Conservation (phyloP, 92 coral and sea anemone genomes). For the Hydrozoanthus gracilis region DNA sequence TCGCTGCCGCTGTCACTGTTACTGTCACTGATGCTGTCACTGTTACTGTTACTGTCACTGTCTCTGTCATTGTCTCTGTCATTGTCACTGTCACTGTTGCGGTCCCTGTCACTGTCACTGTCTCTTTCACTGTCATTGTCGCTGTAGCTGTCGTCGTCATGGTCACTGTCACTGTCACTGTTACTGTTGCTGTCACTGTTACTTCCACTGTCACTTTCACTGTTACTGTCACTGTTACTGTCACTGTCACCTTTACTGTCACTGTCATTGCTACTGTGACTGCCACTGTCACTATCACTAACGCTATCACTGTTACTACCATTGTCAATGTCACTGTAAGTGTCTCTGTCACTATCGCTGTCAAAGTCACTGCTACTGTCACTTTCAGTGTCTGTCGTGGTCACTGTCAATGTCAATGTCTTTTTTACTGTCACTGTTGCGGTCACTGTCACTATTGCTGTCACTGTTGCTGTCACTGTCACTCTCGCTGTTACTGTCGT, state of each 20-base stretch:
- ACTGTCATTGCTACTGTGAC: no score
- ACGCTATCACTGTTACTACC: not conserved
- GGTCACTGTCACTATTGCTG: not conserved
- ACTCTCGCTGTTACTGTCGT: not conserved
- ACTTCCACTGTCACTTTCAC: not conserved
- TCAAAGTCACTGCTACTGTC: not conserved
- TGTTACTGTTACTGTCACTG: not conserved
- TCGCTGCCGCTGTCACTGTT: not conserved
- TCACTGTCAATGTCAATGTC: no score
- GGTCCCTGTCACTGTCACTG: not conserved
- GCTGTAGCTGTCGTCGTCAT: not conserved
- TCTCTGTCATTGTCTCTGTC: not conserved
- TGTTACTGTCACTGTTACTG: not conserved
- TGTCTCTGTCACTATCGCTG: not conserved
- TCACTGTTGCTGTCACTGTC: not conserved
- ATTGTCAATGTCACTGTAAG: not conserved
- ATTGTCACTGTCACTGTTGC: not conserved
- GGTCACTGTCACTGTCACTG: not conserved
- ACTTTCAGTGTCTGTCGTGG: not conserved
- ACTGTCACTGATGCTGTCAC: not conserved
- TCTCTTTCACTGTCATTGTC: not conserved
- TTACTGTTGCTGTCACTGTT: not conserved
- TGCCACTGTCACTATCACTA: no score
- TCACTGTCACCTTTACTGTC: no score
- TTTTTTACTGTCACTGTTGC: not conserved